A percentile compares a stretch with the other conserved stretches of the same genome.
These are phyloP conservation scores for Moxostoma hubbsi DNA, from an alignment of 2,797 vertebrate genomes.

Conservation along the genomic window DNA sequence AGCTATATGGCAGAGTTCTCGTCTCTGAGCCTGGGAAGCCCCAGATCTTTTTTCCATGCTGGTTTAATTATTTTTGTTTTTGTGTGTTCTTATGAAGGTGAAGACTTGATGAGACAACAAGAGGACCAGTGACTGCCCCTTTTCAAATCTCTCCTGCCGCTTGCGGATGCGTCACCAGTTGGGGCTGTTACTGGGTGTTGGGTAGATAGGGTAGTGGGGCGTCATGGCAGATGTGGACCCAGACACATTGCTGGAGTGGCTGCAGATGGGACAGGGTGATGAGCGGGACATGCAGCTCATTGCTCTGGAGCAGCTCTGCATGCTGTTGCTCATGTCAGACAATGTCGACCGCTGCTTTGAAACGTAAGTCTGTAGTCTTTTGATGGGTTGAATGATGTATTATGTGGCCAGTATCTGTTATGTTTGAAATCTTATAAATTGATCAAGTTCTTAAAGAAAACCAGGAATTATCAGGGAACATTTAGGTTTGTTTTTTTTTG, in stretches of 20 bases:
- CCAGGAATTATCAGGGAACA: no score
- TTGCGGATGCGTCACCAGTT: slow-evolving; percentile 76
- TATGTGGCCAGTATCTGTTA: neutral
- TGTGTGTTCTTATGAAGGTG: slow-evolving; percentile 62
- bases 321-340: slow-evolving; percentile 99
- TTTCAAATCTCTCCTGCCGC: slow-evolving; percentile 63
- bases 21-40: neutral
- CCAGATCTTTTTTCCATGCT: neutral
- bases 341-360: slow-evolving; percentile 99
- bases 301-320: slow-evolving; percentile 98
- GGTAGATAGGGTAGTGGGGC: slow-evolving; percentile 59
- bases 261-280: slow-evolving; percentile 99
- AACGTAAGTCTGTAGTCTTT: slow-evolving; percentile 83
- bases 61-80: neutral
- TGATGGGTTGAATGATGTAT: neutral
- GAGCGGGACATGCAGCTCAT: slow-evolving; percentile 99
- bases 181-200: slow-evolving; percentile 70
- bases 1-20: neutral
- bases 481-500: no score
- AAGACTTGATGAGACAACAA: slow-evolving; percentile 74
- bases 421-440: no score
- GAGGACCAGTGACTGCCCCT: slow-evolving; percentile 63
- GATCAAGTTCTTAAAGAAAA: no score
- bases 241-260: slow-evolving; percentile 98
- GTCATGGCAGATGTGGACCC: slow-evolving; percentile 96